phyloP scores from a whole-genome alignment of 2,888 invertebrate species.

The Sympetrum striolatum region DNA sequence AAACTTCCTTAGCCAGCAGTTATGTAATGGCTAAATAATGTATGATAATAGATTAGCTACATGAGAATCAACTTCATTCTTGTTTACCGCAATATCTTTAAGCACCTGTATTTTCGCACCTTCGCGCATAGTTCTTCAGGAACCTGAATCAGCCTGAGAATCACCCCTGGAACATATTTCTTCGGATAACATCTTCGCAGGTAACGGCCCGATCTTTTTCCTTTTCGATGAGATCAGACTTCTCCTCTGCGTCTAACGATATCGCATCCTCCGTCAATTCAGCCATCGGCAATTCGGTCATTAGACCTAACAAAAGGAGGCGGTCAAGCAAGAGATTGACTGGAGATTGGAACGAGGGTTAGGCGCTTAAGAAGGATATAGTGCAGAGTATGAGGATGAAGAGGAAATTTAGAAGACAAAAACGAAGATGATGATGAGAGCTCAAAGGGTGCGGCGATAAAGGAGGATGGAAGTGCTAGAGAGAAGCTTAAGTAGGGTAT shows the following conservation, averaged over 20 bases:
- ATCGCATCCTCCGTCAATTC: background rate
- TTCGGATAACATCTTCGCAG: too few species aligned
- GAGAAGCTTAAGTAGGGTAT: background rate
- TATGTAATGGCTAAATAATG: too few species aligned
- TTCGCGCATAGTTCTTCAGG: too few species aligned
- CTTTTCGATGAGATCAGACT: too few species aligned
- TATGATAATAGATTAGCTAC: too few species aligned
- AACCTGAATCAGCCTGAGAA: too few species aligned
- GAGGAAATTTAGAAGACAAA: background rate
- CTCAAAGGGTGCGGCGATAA: background rate
- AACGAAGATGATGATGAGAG: background rate
- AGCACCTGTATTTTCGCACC: too few species aligned
- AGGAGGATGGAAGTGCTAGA: background rate
- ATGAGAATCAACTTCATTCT: too few species aligned
- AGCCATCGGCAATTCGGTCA: background rate
- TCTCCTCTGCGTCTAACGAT: background rate
- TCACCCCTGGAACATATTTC: too few species aligned
- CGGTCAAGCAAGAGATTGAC: background rate
- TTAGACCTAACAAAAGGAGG: background rate
- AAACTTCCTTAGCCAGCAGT: too few species aligned
- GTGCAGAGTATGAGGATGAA: background rate
- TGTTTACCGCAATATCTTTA: too few species aligned
- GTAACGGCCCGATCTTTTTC: too few species aligned
- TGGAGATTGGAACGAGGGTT: background rate
- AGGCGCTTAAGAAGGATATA: background rate